Base-by-base conservation (phyloP, 2,888 invertebrate species). In the Molanna angustata region DNA sequence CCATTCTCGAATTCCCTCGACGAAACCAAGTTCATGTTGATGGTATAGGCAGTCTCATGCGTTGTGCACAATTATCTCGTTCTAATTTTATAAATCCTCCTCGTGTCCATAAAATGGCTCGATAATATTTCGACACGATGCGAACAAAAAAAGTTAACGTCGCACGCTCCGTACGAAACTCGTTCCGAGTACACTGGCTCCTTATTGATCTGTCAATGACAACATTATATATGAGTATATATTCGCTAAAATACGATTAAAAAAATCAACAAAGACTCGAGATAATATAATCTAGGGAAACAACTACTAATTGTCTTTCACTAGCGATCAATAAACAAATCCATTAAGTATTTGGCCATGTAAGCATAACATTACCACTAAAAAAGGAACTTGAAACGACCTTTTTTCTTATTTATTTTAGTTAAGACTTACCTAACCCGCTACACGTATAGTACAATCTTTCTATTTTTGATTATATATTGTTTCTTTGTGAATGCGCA, bases 391-490 rank as follows among this genome's bases (percentile, higher is more conserved):
- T 54, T 51, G 55, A 55, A 51, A 51, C 47, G 51, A 55, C 51
- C 42, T 51, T 55, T 55, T 51, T 51, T 51, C 48, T 44, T 55
- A 43, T 45, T 55, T 47, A 51, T 51, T 51, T 51, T 55, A 47
- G 51, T 43, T 43, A 32, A 31, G 47, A 48, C 55, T 51, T 40
- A 55, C 55, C 51, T 51, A 49, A 44, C 48, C 51, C 32, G 50
- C 32, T 39, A 47, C 37, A 19, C 13, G 27, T 39, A 20, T 41
- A 16, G 13, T 11, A 37, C 17, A 11, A 45, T 16, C 19, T 32
- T 46, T 46, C 64, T 66, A 60, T 64, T 64, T 70, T 66, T 73
- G 37, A 51, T 31, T 52, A 27, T 41, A 31, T 33, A 31, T 52
- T 22, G 40, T 21, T 22, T 18, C 33, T 41, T 39, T 39, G 21